phyloP scores from a whole-genome alignment of 30 jellyfish, hydroid and myxozoan species.

The Mastigias papua region DNA sequence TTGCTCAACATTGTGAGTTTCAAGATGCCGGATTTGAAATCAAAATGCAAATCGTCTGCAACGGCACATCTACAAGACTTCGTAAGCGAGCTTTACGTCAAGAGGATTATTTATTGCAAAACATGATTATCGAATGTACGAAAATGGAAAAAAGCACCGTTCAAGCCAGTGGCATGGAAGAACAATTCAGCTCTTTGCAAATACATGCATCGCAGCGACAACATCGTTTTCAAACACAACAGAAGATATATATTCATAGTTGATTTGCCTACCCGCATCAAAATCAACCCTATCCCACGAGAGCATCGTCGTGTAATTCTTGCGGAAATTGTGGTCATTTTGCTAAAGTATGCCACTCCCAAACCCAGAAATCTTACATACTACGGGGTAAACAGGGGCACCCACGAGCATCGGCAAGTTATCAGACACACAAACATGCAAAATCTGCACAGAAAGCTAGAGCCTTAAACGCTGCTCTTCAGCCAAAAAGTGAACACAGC shows the following conservation, averaged over 20 bases:
- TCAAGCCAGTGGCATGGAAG: neutral
- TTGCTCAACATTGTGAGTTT: neutral
- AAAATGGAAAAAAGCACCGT: neutral
- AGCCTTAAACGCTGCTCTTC: neutral
- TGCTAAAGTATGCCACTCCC: neutral
- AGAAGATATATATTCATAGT: neutral
- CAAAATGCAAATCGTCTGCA: neutral
- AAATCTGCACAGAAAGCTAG: neutral
- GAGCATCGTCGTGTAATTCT: neutral
- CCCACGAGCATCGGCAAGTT: neutral
- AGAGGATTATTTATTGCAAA: neutral
- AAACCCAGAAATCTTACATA: neutral
- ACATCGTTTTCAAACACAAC: neutral
- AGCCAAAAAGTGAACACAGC: neutral
- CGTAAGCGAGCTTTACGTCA: neutral
- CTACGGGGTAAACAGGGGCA: neutral
- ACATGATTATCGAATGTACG: neutral
- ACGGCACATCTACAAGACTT: neutral
- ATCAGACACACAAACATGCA: neutral
- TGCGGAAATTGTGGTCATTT: neutral
- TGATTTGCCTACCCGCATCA: neutral
- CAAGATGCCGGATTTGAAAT: neutral
- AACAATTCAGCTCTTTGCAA: neutral
- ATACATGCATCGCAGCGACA: neutral
- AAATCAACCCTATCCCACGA: neutral